Conservation (phyloP, 2,113 vertebrate species). For the Danionella cerebrum region DNA sequence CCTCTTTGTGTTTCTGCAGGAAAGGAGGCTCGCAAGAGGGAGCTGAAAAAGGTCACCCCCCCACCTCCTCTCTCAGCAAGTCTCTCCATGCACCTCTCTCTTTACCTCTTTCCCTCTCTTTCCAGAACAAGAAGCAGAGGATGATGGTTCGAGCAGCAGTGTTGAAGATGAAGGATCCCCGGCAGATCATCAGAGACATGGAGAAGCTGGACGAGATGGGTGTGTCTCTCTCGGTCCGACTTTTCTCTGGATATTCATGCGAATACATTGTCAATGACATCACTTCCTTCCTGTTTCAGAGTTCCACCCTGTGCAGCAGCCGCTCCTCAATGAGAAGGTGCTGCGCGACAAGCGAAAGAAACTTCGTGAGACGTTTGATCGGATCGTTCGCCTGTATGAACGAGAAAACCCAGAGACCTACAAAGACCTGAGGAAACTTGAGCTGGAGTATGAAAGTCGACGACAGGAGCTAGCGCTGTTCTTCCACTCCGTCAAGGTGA, state of each 20-base stretch:
- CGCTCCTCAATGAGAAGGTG: constrained; percentile 93
- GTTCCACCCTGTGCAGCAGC: constrained; percentile 93
- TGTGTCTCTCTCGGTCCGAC: constrained; percentile 30
- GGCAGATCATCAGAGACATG: constrained; percentile 97
- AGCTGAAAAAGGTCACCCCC: constrained; percentile 87
- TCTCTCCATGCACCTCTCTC: constrained; percentile 14
- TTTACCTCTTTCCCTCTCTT: no score
- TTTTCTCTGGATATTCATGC: no score
- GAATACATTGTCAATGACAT: no score
- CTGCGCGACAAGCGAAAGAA: constrained; percentile 96
- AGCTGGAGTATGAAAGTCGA: constrained; percentile 93
- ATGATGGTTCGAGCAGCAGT: constrained; percentile 99
- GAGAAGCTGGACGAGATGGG: constrained; percentile 99
- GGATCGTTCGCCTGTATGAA: constrained; percentile 89
- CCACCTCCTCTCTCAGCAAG: background rate
- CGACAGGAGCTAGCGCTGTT: constrained; percentile 92
- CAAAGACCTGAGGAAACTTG: constrained; percentile 88
- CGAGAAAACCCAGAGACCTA: constrained; percentile 94
- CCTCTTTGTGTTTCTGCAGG: constrained; percentile 59
- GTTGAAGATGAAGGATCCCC: constrained; percentile 98
- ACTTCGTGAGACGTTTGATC: constrained; percentile 91
- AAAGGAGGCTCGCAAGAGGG: constrained; percentile 96
- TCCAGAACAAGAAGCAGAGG: constrained; percentile 95
- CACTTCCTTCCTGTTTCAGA: no score
- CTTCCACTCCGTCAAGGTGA: constrained; percentile 96